Base-by-base conservation (phyloP, 2,797 vertebrate genomes). In the Halcyon smyrnensis region DNA sequence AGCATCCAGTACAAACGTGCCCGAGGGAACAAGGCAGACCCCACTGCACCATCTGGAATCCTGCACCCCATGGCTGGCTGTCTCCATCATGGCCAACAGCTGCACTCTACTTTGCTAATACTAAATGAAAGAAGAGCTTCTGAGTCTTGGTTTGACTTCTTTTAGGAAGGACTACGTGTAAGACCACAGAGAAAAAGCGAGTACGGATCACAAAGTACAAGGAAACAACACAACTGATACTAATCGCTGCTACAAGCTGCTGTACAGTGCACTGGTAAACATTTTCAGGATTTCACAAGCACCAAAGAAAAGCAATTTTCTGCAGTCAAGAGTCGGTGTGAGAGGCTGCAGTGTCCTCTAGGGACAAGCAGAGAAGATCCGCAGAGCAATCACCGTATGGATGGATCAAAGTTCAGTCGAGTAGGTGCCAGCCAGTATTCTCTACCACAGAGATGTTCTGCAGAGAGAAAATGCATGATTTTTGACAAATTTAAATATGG, bases 1-100 rank as follows among this genome's bases (percentile, higher is more conserved):
- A 54, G 28, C n/a, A 20, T 2, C 0, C 0, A 64, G 15, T 2
- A 13, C 32, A 16, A 12, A 51, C 0, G 0, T 2, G 9, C 17
- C 17, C 8, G 16, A 30, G 37, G 48, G 60, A 77, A n/a, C 19
- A 78, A 20, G 0, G 1, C 13, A 51, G 45, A 59, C 12, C 13
- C 19, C 50, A 34, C 10, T 0, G 0, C 7, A 28, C 23, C 60
- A 20, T 6, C 37, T 50, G 28, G 11, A 65, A 74, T 25, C 48
- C 60, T 17, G 32, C 4, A 19, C 13, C 34, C 37, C 27, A 28
- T 1, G 8, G 37, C 13, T 46, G 20, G 41, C 13, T 51, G 24
- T 17, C 50, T 15, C 34, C 39, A 39, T 9, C 65, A 24, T 0
- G 3, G 59, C 15, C 23, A 16, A 59, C 24, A 14, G 30, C 25